A percentile compares a stretch with the other conserved stretches of the same genome.
Conservation (phyloP, 2,113 vertebrate species). For the Phalacrocorax aristotelis region DNA sequence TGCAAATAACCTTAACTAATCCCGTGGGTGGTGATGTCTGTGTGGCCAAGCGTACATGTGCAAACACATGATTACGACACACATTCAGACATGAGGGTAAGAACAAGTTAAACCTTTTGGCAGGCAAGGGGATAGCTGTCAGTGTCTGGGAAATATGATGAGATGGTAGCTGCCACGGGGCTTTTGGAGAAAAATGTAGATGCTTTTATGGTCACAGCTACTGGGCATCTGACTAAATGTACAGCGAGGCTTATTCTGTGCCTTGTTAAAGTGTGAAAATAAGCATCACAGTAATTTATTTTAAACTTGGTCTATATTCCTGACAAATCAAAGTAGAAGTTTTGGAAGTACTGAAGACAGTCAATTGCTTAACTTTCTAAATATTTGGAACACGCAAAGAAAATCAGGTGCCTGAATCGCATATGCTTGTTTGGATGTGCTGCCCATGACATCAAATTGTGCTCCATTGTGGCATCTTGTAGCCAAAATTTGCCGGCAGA, state of each 20-base stretch:
- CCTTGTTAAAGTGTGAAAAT: neutral
- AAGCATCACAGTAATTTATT: neutral
- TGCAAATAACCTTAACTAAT: neutral
- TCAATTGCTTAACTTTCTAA: neutral
- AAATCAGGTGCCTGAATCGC: neutral
- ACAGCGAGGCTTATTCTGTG: neutral
- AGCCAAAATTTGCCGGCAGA: neutral
- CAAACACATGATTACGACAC: fast-evolving
- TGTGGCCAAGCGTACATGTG: neutral
- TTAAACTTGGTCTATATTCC: neutral
- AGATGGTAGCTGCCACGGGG: neutral
- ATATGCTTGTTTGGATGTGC: neutral
- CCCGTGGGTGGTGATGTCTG: neutral
- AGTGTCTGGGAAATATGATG: neutral
- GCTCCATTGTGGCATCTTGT: fast-evolving
- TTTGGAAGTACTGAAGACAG: neutral
- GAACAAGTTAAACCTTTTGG: neutral
- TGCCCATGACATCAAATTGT: neutral
- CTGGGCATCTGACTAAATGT: neutral
- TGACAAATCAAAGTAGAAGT: neutral
- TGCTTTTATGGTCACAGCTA: neutral
- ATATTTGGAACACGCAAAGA: neutral
- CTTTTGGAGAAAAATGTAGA: neutral
- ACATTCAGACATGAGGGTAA: neutral
- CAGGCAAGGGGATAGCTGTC: neutral